Base-by-base conservation (phyloP, 2,113 vertebrate genomes). In the Tricholaema leucomelas region DNA sequence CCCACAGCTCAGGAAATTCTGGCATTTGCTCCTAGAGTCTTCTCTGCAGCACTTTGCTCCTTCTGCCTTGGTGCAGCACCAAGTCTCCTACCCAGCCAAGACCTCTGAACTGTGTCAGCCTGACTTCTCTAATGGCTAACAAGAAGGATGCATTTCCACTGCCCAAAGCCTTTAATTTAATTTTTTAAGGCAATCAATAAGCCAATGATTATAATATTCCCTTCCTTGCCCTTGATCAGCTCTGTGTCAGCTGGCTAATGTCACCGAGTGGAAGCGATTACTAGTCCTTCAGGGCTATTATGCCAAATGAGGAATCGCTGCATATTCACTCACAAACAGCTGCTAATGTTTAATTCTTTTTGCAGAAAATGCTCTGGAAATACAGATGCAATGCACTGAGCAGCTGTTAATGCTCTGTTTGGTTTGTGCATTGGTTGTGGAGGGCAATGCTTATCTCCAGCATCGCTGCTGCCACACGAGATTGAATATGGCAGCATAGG, bases 341-440 rank as follows among this genome's bases (percentile, higher is more conserved):
- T 95, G 93, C 36, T 87, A 54, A 83, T 80, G 64, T 93, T 95
- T 80, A 59, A 88, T 72, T 91, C 95, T 33, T 44, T 44, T 94
- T 59, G 69, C 2, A 0, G 73, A 50, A 94, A 92, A 92, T 67
- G 60, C 58, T 79, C 72, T 85, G 87, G 48, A 94, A 96, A 91
- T 63, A 74, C 67, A 92, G 74, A 61, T 31, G 40, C 36, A 71
- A 79, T 33, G 11, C 14, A 38, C 56, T 80, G 69, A 92, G 82
- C 91, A 95, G 90, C 90, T 96, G 90, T 58, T 77, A 74, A 48
- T 33, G 25, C 35, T 84, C 81, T n/a, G 66, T 30, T 91, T 78
- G 50, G 28, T 80, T 81, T 19, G 21, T 65, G 67, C 65, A 10
- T 15, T 72, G 78, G 65, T 66, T 90, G 76, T 5, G 64, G 30